A percentile compares a stretch with the other conserved stretches of the same genome.
Conservation (phyloP, 1,140 invertebrate species). For the Bombus polaris region DNA sequence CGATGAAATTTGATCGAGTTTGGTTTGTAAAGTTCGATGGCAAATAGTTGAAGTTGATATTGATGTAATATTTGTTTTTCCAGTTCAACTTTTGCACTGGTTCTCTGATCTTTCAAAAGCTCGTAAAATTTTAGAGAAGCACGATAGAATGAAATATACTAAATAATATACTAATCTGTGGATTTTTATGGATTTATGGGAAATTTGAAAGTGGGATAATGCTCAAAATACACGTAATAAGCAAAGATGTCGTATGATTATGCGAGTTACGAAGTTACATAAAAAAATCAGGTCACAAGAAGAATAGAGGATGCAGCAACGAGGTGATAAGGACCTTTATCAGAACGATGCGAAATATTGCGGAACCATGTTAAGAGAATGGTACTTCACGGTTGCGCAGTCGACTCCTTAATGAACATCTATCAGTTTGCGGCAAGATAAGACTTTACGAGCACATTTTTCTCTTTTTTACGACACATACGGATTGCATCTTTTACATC, state of each 20-base stretch:
- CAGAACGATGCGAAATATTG: conserved; percentile 7
- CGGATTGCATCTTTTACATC: conserved; percentile 65
- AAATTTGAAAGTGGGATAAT: no score
- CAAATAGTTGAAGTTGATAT: background rate
- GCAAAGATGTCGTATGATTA: no score
- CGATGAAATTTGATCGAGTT: background rate
- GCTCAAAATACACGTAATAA: no score
- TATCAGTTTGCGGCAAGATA: conserved; percentile 68
- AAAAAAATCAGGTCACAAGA: background rate
- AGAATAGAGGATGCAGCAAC: conserved; percentile 17
- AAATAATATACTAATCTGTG: no score
- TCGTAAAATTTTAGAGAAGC: background rate
- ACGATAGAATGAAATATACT: background rate
- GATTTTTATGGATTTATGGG: no score
- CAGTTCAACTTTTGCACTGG: background rate
- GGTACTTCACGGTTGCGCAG: background rate
- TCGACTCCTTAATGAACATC: conserved; percentile 62
- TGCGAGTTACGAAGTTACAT: background rate
- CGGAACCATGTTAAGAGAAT: background rate
- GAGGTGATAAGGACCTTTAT: conserved; percentile 32
- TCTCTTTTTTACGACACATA: conserved; percentile 41
- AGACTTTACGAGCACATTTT: conserved; percentile 63
- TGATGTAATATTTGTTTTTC: background rate
- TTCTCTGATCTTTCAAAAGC: no score
- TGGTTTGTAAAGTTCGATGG: no score